Evolutionary conservation across 2,888 invertebrate genomes (phyloP).

Genomic region (Watsonalla binaria): DNA sequence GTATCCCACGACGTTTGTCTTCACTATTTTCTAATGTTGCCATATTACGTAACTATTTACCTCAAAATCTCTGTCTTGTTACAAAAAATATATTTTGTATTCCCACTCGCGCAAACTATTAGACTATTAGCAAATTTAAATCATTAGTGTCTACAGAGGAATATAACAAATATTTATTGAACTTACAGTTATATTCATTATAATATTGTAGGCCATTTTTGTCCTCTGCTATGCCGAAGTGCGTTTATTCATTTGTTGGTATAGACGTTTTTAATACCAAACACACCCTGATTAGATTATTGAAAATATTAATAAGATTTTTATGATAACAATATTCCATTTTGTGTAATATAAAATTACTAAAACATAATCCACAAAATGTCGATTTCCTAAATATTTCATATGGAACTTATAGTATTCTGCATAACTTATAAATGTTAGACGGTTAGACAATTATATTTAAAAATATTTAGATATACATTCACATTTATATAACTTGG

Average conservation of each 20-base stretch:
- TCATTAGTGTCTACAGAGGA: background rate
- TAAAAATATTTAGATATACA: too few relatives aligned
- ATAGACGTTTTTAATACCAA: background rate
- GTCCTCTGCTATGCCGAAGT: constrained; percentile 22
- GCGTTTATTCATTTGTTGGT: constrained; percentile 6
- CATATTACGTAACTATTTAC: constrained; percentile 70
- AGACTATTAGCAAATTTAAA: constrained; percentile 17
- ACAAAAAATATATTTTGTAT: constrained; percentile 17
- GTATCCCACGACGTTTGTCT: constrained; percentile 20
- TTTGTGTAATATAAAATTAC: too few relatives aligned
- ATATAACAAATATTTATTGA: constrained; percentile 15
- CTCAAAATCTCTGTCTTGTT: constrained; percentile 51
- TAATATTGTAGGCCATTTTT: background rate
- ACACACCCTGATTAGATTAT: background rate
- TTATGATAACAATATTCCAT: too few relatives aligned
- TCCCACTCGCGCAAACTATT: constrained; percentile 16
- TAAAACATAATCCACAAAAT: too few relatives aligned
- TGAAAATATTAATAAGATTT: background rate
- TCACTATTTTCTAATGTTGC: constrained; percentile 62
- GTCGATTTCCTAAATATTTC: too few relatives aligned
- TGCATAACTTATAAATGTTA: too few relatives aligned
- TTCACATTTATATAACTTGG: too few relatives aligned
- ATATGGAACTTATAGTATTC: too few relatives aligned
- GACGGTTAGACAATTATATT: too few relatives aligned
- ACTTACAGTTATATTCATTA: constrained; percentile 6